These are phyloP conservation scores for Anagrus nilaparvatae DNA, from an alignment of 1,140 invertebrate genomes.

Conservation along the genomic window DNA sequence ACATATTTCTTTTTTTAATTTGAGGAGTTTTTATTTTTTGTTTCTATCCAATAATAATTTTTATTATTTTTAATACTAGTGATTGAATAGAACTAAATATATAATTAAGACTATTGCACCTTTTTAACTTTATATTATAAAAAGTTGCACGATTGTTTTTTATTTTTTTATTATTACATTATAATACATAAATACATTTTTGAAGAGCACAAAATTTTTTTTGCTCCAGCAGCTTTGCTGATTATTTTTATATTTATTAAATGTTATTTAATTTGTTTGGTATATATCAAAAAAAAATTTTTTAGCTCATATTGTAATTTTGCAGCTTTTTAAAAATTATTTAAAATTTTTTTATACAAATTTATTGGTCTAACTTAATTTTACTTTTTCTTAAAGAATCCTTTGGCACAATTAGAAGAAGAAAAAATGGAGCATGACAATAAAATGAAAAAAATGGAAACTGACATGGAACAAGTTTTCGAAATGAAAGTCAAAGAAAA, in stretches of 20 bases:
- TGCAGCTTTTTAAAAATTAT: constrained; percentile 12
- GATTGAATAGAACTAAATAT: too few relatives aligned
- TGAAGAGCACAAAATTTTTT: constrained; percentile 11
- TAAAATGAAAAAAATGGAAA: constrained; percentile 95
- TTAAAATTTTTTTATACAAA: too few relatives aligned
- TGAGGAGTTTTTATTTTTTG: too few relatives aligned
- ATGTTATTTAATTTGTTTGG: background rate
- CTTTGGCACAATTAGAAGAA: constrained; percentile 94
- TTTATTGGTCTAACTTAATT: background rate
- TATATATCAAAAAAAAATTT: background rate
- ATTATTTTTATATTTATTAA: constrained; percentile 10
- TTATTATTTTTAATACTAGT: too few relatives aligned
- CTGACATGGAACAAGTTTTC: constrained; percentile 91
- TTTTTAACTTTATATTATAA: too few relatives aligned
- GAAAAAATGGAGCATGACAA: constrained; percentile 91
- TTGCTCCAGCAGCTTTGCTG: constrained; percentile 1
- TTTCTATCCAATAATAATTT: too few relatives aligned
- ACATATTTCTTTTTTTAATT: too few relatives aligned
- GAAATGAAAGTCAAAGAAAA: constrained; percentile 82
- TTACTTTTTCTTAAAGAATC: constrained; percentile 64
- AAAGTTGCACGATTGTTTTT: constrained; percentile 12
- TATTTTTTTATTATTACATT: too few relatives aligned
- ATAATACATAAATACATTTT: too few relatives aligned
- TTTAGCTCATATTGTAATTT: too few relatives aligned
- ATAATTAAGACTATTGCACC: too few relatives aligned